Percentiles rank a stretch among this genome's conserved stretches.
phyloP scores from a whole-genome alignment of 2,113 vertebrate species.

The Pan paniscus region DNA sequence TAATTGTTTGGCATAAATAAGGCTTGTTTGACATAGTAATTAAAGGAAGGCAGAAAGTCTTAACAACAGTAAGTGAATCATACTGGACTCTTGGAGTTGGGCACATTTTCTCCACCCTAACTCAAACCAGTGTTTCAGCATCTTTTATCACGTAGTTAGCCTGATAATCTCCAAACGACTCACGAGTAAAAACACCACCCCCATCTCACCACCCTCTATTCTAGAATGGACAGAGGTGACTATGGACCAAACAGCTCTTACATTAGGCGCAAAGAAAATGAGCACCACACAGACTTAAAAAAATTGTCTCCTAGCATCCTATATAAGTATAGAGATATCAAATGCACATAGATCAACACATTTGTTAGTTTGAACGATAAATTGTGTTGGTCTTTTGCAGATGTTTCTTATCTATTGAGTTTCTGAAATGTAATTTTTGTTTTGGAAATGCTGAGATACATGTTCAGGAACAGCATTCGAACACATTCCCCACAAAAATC shows the following conservation, averaged over 20 bases:
- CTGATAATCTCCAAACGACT: neutral
- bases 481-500: neutral
- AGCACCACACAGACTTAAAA: accelerated
- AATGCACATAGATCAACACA: neutral
- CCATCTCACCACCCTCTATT: neutral
- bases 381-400: neutral
- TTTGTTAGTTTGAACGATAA: neutral
- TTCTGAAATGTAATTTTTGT: neutral
- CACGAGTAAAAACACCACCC: neutral
- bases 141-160: neutral
- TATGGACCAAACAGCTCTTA: neutral
- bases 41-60: neutral
- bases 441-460: neutral
- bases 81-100: accelerated
- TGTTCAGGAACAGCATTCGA: neutral
- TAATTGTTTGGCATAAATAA: slow-evolving; percentile 46
- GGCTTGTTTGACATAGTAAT: neutral
- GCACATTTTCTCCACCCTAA: neutral
- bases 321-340: neutral
- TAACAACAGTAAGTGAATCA: neutral
- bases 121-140: too few species aligned
- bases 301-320: neutral
- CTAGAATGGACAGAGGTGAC: neutral
- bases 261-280: neutral
- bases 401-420: neutral